A percentile compares a stretch with the other conserved stretches of the same genome.
phyloP scores from a whole-genome alignment of 2,113 vertebrate species.

The Delphinus delphis region DNA sequence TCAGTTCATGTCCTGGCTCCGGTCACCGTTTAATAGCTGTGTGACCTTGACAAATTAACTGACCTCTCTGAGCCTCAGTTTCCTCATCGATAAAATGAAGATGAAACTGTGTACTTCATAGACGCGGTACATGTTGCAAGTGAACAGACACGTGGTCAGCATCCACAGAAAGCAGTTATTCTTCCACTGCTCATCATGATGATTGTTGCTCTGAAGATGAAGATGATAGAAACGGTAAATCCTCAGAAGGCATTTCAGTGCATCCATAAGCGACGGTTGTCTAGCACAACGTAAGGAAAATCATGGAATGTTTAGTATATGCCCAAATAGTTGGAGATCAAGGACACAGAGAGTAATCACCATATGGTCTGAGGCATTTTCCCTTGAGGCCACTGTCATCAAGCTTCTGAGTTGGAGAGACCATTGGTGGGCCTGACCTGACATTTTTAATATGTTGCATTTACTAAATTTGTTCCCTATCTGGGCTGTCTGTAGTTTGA shows the following conservation, averaged over 20 bases:
- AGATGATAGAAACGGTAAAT: not conserved
- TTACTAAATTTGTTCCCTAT: not conserved
- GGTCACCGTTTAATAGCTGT: not conserved
- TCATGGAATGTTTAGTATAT: not conserved
- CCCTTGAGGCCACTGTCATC: not conserved
- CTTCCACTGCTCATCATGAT: not conserved
- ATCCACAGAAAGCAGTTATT: not conserved
- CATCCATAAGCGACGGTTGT: rapidly evolving
- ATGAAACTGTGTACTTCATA: not conserved
- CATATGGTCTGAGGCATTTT: not conserved
- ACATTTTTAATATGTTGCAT: not conserved
- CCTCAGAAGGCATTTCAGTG: not conserved
- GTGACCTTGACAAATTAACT: not conserved
- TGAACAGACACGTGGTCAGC: not conserved
- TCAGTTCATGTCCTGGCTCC: not conserved
- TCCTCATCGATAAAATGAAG: not conserved
- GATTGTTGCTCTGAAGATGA: not conserved
- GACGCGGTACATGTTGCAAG: not conserved
- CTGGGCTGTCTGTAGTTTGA: not conserved
- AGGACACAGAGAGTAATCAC: not conserved
- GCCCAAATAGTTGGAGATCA: not conserved
- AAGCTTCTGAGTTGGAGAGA: not conserved
- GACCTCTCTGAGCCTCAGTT: not conserved
- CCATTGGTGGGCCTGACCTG: not conserved
- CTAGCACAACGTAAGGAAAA: not conserved